phyloP scores from a whole-genome alignment of 2,113 vertebrate genomes.

The Cariama cristata region DNA sequence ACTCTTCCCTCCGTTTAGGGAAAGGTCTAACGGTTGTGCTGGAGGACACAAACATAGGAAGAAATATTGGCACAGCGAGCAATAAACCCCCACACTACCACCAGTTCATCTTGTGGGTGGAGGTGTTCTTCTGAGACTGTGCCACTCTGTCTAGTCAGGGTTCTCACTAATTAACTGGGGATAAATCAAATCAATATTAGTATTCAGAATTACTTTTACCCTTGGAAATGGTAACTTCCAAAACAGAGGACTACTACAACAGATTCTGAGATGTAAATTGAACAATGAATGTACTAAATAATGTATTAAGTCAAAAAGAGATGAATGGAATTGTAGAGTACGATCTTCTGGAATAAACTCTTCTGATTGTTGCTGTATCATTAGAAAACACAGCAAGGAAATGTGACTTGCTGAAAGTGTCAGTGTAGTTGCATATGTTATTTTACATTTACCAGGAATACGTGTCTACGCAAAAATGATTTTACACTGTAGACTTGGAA shows the following conservation, averaged over 20 bases:
- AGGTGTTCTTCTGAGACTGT: neutral
- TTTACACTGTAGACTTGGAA: neutral
- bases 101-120: no score
- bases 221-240: neutral
- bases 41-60: neutral
- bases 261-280: neutral
- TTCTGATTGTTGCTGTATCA: neutral
- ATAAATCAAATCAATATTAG: neutral
- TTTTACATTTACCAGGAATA: neutral
- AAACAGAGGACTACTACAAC: neutral
- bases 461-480: neutral
- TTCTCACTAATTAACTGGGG: neutral
- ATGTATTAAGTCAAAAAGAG: neutral
- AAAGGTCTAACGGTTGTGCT: neutral
- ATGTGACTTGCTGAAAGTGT: neutral
- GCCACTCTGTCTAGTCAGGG: neutral
- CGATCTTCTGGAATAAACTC: neutral
- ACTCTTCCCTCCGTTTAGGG: neutral
- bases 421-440: neutral
- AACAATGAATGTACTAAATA: neutral
- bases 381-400: neutral
- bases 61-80: neutral
- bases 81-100: no score
- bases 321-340: neutral
- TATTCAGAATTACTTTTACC: neutral